These are phyloP conservation scores for Hemitrygon akajei DNA, from an alignment of 2,797 vertebrate genomes.

Conservation along the genomic window DNA sequence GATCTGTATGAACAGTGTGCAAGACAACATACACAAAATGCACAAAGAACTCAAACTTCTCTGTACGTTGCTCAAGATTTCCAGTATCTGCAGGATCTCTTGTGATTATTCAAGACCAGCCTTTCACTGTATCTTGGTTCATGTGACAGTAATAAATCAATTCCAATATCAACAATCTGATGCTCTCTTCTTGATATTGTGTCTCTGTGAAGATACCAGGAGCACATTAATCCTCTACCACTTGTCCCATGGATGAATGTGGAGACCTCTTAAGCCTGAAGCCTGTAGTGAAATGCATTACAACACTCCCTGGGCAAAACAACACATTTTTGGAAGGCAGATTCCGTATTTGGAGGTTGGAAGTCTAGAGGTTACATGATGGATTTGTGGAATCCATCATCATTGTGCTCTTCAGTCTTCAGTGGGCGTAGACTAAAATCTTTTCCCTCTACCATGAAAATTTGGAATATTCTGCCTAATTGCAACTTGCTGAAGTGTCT, in stretches of 20 bases:
- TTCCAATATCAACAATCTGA: no score
- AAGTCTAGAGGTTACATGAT: not conserved
- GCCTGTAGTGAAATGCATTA: not conserved
- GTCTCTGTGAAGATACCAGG: no score
- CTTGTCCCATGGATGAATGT: not conserved
- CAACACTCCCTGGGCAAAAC: not conserved
- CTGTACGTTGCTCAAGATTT: no score
- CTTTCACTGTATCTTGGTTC: no score
- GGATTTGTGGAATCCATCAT: not conserved
- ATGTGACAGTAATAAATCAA: no score
- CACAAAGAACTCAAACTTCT: no score
- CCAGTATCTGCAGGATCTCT: no score
- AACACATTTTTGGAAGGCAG: not conserved
- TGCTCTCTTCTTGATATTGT: not conserved
- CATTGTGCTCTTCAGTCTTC: not conserved
- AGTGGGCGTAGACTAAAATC: not conserved
- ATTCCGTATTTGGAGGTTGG: not conserved
- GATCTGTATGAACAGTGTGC: no score
- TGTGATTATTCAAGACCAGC: no score
- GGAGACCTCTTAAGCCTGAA: not conserved
- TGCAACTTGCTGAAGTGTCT: not conserved
- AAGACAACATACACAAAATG: no score
- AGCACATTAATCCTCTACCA: not conserved
- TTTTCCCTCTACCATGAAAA: not conserved
- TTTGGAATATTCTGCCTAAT: slow-evolving; percentile 6